Conservation (phyloP, 2,888 invertebrate species). For the Nycteola revayana region DNA sequence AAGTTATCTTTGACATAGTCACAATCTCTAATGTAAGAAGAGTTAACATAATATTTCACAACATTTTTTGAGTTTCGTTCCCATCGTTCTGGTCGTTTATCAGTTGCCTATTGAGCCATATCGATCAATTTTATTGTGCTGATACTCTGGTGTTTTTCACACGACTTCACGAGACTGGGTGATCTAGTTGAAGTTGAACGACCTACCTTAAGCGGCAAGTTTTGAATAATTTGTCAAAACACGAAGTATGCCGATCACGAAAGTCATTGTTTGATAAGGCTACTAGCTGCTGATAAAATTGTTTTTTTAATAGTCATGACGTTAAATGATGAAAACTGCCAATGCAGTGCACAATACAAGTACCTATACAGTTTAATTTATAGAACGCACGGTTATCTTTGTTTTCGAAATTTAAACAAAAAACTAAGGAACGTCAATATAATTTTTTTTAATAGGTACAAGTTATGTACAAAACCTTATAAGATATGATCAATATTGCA, state of each 20-base stretch:
- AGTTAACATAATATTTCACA: conserved; percentile 47
- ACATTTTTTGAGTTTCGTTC: conserved; percentile 46
- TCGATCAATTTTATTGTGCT: conserved; percentile 43
- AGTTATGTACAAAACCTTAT: too few species aligned
- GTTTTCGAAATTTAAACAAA: too few species aligned
- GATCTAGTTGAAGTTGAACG: conserved; percentile 60
- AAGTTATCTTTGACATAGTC: conserved; percentile 36
- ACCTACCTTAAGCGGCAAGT: conserved; percentile 50
- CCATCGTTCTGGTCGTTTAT: conserved; percentile 49
- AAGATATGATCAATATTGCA: too few species aligned
- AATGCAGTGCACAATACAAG: too few species aligned
- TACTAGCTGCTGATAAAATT: conserved; percentile 30
- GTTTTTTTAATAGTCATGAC: conserved; percentile 27
- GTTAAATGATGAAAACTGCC: conserved; percentile 18
- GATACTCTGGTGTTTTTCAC: conserved; percentile 54
- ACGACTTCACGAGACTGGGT: conserved; percentile 45
- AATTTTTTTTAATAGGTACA: too few species aligned
- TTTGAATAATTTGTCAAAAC: conserved; percentile 47
- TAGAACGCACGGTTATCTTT: too few species aligned
- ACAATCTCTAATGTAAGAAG: conserved; percentile 36
- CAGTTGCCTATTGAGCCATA: conserved; percentile 51
- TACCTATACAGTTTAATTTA: too few species aligned
- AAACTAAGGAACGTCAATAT: too few species aligned
- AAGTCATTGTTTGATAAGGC: conserved; percentile 54
- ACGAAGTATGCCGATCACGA: conserved; percentile 29